These are phyloP conservation scores for Bujurquina vittata DNA, from an alignment of 2,113 vertebrate species.

Conservation along the genomic window DNA sequence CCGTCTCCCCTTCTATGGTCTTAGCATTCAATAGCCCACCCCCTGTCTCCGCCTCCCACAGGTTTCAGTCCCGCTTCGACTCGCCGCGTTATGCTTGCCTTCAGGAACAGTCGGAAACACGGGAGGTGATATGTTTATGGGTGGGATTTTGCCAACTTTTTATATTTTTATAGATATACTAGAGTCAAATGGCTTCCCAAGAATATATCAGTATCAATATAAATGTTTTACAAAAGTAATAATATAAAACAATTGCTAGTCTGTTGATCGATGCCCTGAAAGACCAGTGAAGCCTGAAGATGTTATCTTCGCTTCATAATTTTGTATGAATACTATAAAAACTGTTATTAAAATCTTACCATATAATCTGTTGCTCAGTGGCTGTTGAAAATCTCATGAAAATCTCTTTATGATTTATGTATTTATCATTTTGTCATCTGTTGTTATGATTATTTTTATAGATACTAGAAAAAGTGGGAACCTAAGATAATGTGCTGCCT, in stretches of 20 bases:
- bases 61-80: constrained; percentile 13
- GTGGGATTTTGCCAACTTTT: background rate
- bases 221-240: background rate
- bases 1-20: constrained; percentile 14
- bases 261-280: background rate
- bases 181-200: background rate
- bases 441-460: too few species aligned
- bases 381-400: too few species aligned
- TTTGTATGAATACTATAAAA: background rate
- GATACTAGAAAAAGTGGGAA: too few species aligned
- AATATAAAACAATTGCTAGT: background rate
- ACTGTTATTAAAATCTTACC: too few species aligned
- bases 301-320: background rate
- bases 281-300: background rate
- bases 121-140: background rate
- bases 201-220: background rate
- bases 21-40: constrained; percentile 47
- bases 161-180: background rate
- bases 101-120: constrained; percentile 25
- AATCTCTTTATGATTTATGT: too few species aligned
- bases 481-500: too few species aligned
- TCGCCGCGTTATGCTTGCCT: constrained; percentile 20
- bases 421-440: too few species aligned
- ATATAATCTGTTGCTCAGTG: too few species aligned
- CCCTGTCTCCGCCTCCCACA: constrained; percentile 51